phyloP scores from a whole-genome alignment of 2,888 invertebrate genomes.

The Aspidiotus destructor region DNA sequence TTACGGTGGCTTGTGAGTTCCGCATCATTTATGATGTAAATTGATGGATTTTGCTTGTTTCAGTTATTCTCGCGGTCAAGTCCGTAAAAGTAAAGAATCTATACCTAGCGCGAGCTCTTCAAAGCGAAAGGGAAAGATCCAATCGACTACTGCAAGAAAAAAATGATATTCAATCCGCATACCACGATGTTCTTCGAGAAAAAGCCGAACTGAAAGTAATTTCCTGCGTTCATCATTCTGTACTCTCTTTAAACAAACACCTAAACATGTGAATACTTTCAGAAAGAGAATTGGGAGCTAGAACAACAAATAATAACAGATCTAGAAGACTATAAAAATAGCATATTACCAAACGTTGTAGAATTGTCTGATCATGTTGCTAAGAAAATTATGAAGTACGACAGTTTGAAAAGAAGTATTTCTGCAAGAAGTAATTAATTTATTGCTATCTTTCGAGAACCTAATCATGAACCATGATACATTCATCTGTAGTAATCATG shows the following conservation, averaged over 20 bases:
- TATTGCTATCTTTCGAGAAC: no score
- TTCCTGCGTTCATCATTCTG: background rate
- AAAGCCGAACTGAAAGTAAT: conserved; percentile 10
- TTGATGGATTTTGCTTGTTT: no score
- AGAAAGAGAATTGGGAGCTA: conserved; percentile 4
- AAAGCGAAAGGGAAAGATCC: conserved; percentile 20
- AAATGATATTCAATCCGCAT: background rate
- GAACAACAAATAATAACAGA: background rate
- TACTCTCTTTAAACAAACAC: no score
- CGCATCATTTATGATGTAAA: no score
- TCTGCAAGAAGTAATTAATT: no score
- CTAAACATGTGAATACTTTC: background rate
- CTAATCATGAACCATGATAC: no score
- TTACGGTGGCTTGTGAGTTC: no score
- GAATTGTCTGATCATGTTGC: conserved; percentile 18
- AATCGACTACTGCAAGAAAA: conserved; percentile 5
- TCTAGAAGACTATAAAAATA: background rate
- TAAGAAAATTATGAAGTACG: background rate
- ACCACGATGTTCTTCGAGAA: conserved; percentile 1
- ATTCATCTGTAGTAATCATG: no score
- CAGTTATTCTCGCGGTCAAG: no score
- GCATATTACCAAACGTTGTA: conserved; percentile 21
- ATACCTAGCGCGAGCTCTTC: conserved; percentile 4
- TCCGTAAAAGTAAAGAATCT: background rate
- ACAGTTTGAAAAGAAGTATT: background rate